Base-by-base conservation (phyloP, 2,888 invertebrate genomes). In the Xanthia icteritia region DNA sequence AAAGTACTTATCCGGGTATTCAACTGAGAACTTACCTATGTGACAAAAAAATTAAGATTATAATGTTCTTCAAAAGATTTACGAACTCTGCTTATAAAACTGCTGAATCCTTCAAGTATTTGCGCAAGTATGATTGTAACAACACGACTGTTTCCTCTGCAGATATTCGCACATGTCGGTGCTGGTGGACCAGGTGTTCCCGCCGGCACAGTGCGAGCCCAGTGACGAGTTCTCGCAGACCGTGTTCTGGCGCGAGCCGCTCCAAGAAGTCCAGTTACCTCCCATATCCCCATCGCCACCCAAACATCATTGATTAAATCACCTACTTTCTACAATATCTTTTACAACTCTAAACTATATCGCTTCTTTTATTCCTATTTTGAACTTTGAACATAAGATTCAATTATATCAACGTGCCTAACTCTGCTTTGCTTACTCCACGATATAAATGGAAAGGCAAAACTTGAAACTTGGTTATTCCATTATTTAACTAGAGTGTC, bases 181-280 rank as follows among this genome's bases (percentile, higher is more conserved):
- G 94, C 98, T 99, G 86, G 99, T 99, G 86, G 99, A 99, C 97
- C 99, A 99, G 95, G 97, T 99, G 94, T 99, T 99, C 96, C 99
- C 99, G 88, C 98, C 98, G 68, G 97, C 98, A 90, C 95, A 95
- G 84, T 97, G 97, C 91, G 97, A 97, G 91, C 95, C 97, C 31
- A 97, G 97, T 90, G 97, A 97, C 89, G 97, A 97, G 91, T 99
- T 98, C 97, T 99, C 98, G 80, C 98, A 98, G 91, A 99, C 99
- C 89, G 98, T 98, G 90, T 99, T 98, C 95, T 99, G 99, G 99
- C 98, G 99, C 86, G 98, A 99, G 87, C 99, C 99, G 17, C 97
- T 99, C 84, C 97, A 97, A 0, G 76, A 79, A 2, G 80, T 95
- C 39, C 88, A 90, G 11, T 83, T 93, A 79, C 93, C 94, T 67